Evolutionary conservation across 2,113 vertebrate genomes (phyloP).

Genomic region (Galbula dea): DNA sequence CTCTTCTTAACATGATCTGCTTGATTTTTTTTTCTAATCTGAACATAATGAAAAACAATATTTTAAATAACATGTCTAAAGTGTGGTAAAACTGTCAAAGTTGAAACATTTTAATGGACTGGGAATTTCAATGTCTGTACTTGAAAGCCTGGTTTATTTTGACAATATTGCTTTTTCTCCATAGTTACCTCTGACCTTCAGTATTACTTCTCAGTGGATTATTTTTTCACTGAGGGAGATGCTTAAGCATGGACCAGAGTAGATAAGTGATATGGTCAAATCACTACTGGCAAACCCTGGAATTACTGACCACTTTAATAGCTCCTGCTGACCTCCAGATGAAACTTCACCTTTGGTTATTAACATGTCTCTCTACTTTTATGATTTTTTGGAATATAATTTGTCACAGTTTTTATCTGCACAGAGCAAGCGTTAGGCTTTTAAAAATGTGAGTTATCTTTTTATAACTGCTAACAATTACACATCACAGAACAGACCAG

Average conservation of each 20-base stretch:
- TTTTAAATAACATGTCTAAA: background rate
- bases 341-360: constrained; percentile 82
- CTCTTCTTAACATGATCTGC: background rate
- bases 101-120: constrained; percentile 27
- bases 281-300: constrained; percentile 73
- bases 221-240: constrained; percentile 73
- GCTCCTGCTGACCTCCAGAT: constrained; percentile 80
- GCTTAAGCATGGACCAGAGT: constrained; percentile 75
- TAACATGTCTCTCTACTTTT: constrained; percentile 82
- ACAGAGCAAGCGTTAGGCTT: constrained; percentile 78
- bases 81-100: background rate
- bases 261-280: constrained; percentile 82
- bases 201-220: constrained; percentile 72
- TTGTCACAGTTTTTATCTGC: constrained; percentile 85
- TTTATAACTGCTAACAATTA: constrained; percentile 83
- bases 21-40: background rate
- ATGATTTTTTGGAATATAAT: constrained; percentile 82
- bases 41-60: constrained; percentile 2
- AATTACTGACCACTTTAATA: constrained; percentile 81
- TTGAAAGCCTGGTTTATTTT: constrained; percentile 67
- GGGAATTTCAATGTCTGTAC: constrained; percentile 44
- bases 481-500: constrained; percentile 64
- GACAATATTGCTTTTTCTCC: constrained; percentile 67
- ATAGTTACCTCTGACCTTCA: constrained; percentile 67
- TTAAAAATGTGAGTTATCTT: constrained; percentile 79